Evolutionary conservation across 2,113 vertebrate genomes (phyloP).

Genomic region (Tichodroma muraria): DNA sequence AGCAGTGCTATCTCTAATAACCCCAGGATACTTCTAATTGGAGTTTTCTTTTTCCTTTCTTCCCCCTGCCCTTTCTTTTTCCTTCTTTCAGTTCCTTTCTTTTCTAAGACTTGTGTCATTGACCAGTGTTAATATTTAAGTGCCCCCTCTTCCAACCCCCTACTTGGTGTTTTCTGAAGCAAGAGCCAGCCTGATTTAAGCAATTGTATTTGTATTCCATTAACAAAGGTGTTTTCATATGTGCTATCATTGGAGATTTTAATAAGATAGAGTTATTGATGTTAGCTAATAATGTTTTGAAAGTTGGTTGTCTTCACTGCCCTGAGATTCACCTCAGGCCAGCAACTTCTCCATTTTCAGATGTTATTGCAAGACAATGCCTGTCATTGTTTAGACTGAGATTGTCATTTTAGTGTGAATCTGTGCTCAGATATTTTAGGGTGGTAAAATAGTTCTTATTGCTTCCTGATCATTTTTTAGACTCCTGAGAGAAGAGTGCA

Average conservation of each 20-base stretch:
- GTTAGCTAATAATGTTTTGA: conserved; percentile 35
- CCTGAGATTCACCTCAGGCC: conserved; percentile 61
- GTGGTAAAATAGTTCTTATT: background rate
- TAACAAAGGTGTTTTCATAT: conserved; percentile 47
- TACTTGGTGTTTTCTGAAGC: background rate
- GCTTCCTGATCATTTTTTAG: background rate
- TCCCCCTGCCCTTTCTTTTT: background rate
- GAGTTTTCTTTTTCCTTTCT: conserved; percentile 55
- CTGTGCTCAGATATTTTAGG: background rate
- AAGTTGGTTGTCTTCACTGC: conserved; percentile 44
- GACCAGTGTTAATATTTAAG: conserved; percentile 61
- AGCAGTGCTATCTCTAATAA: conserved; percentile 78
- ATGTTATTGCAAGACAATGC: conserved; percentile 53
- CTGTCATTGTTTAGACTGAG: conserved; percentile 38
- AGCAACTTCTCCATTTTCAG: conserved; percentile 62
- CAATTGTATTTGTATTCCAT: conserved; percentile 29
- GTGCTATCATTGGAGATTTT: conserved; percentile 43
- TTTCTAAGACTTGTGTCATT: conserved; percentile 61
- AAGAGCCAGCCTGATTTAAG: conserved; percentile 11
- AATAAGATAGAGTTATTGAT: conserved; percentile 50
- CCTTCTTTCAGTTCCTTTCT: conserved; percentile 19
- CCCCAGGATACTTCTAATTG: conserved; percentile 82
- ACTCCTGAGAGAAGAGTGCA: background rate
- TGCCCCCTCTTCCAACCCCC: background rate
- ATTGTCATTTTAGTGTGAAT: conserved; percentile 35